These are phyloP conservation scores for Pollenia angustigena DNA, from an alignment of 2,888 invertebrate genomes.

Conservation along the genomic window DNA sequence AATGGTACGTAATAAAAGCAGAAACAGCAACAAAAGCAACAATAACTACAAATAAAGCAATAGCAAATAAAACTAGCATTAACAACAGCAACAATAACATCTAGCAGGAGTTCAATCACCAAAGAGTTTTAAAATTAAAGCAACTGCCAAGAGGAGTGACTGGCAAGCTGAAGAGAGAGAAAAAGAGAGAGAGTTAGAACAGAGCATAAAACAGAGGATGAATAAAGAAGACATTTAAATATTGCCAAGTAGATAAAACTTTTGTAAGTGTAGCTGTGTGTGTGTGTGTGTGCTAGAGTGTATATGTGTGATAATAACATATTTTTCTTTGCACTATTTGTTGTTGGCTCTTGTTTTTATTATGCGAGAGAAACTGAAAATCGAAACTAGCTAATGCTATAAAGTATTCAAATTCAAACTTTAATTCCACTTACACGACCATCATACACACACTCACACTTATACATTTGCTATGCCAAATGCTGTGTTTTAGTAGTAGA, in stretches of 20 bases:
- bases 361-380: conserved; percentile 53
- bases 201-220: not conserved
- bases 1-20: conserved; percentile 73
- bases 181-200: not conserved
- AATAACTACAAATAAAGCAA: not conserved
- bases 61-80: conserved; percentile 42
- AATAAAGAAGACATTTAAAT: conserved; percentile 47
- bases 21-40: conserved; percentile 24
- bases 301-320: conserved; percentile 8
- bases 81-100: conserved; percentile 46
- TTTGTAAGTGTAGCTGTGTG: not conserved
- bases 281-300: not conserved
- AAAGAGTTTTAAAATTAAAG: conserved; percentile 65
- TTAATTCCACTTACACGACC: conserved; percentile 37
- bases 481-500: not conserved
- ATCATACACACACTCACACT: conserved; percentile 18
- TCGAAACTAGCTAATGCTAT: conserved; percentile 69
- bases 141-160: conserved; percentile 38
- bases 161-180: not conserved
- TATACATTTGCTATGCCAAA: not conserved
- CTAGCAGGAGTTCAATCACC: conserved; percentile 54
- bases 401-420: conserved; percentile 61
- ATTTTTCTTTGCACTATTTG: conserved; percentile 4
- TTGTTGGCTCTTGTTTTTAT: conserved; percentile 1
- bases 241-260: conserved; percentile 49